Evolutionary conservation across 2,888 invertebrate species (phyloP), one percentile per base, ranked within the genome.

Genomic region (Drosophila paracracens): DNA sequence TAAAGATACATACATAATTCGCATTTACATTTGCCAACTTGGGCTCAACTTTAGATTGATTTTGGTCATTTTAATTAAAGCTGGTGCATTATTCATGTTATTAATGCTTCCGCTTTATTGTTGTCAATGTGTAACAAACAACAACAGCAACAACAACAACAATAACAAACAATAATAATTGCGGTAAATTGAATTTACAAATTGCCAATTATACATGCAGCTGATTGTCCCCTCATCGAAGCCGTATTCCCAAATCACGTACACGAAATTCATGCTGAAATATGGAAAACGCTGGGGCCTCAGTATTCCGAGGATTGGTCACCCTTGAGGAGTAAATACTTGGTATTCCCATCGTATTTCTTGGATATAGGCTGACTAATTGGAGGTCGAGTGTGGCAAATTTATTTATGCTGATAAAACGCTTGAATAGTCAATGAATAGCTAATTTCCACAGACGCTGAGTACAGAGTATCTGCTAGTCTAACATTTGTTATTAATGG

Each of bases 141-240:
- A 3, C 51, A 36, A 13, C 54, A 60, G 13, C 33, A 68, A 27
- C 18, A 53, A n/a, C 52, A 36, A n/a, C 53, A 60, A 40, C 50
- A 67, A 38, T 18, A 53, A 29, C 58, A 40, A 50, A 3, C 13
- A n/a, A 21, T 43, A 53, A 81, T 74, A 70, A 79, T 70, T 82
- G 75, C 66, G 79, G 66, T 75, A 64, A 75, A 82, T 74, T 65
- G 46, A 82, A 79, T 79, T 82, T 67, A 64, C 79, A 79, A 82
- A 79, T 79, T 75, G 82, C 38, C 63, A 67, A 74, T 78, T 67
- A 63, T 58, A 58, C 69, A 78, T 70, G 46, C 73, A 60, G 43
- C 25, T 38, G 40, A 70, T 33, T 35, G 54, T 63, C 7, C 31
- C 31, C 18, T 25, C 51, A 10, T 38, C 2, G 16, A 18, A 31